phyloP scores from a whole-genome alignment of 2,888 invertebrate species.

The Oxystoma pomonae region DNA sequence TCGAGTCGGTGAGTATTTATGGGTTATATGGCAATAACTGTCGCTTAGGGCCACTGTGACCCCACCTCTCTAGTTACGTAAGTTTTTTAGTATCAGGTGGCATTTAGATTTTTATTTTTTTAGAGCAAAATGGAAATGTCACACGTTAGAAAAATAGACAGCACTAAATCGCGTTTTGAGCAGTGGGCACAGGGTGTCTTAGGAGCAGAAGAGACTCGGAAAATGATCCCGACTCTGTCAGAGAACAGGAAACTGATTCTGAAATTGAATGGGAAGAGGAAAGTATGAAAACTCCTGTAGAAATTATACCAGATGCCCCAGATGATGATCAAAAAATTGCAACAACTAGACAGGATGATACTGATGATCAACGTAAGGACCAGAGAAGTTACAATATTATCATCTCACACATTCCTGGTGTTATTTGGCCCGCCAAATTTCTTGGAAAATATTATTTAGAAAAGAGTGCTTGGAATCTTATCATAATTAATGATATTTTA shows the following conservation, averaged over 20 bases:
- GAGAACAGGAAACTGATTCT: conserved; percentile 2
- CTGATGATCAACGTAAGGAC: background rate
- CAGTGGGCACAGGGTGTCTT: conserved; percentile 4
- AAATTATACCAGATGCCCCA: conserved; percentile 1
- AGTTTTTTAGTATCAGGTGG: background rate
- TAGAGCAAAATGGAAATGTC: conserved; percentile 6
- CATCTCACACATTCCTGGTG: background rate
- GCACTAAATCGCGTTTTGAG: conserved; percentile 1
- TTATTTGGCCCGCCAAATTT: conserved; percentile 5
- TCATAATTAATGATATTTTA: conserved; percentile 4
- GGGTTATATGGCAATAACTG: background rate
- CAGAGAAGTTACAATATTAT: conserved; percentile 4
- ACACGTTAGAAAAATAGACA: conserved; percentile 4
- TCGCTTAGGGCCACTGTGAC: background rate
- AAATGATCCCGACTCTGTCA: conserved; percentile 2
- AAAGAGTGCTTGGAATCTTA: background rate
- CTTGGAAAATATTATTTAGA: conserved; percentile 3
- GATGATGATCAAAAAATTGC: background rate
- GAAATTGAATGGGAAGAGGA: background rate
- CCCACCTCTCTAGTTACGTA: conserved; percentile 1
- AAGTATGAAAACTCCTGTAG: background rate
- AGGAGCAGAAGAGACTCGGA: conserved; percentile 1
- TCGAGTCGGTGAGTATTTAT: background rate
- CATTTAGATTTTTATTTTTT: background rate
- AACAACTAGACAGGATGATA: background rate